Evolutionary conservation across 2,888 invertebrate species (phyloP).

Genomic region (Meloe dianella): DNA sequence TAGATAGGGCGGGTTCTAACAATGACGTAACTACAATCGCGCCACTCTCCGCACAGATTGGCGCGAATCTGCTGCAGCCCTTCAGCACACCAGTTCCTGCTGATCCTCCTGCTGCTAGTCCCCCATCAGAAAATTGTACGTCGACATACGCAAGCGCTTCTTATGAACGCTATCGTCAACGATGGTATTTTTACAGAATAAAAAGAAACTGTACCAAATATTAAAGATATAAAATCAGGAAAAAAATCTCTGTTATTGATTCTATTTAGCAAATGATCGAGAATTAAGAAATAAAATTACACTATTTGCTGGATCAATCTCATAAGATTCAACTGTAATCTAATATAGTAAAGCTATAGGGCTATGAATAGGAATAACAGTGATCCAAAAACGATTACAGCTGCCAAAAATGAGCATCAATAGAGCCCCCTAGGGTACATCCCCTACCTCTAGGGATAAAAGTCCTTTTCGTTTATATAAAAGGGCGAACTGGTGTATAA

Average conservation of each 20-base stretch:
- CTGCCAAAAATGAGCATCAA: constrained; percentile 62
- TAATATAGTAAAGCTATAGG: constrained; percentile 57
- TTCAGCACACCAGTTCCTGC: constrained; percentile 42
- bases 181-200: not conserved
- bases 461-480: constrained; percentile 27
- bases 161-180: constrained; percentile 14
- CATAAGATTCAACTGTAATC: constrained; percentile 55
- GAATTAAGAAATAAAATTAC: constrained; percentile 12
- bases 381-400: constrained; percentile 62
- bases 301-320: constrained; percentile 40
- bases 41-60: constrained; percentile 56
- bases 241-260: not conserved
- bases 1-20: constrained; percentile 59
- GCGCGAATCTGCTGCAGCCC: constrained; percentile 49
- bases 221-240: constrained; percentile 7
- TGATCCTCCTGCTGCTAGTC: constrained; percentile 31
- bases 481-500: constrained; percentile 37
- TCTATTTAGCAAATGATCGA: not conserved
- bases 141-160: constrained; percentile 28
- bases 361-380: constrained; percentile 60
- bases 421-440: constrained; percentile 46
- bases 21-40: constrained; percentile 61
- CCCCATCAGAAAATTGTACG: constrained; percentile 17
- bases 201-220: not conserved
- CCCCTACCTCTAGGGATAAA: constrained; percentile 36